Evolutionary conservation across 2,113 vertebrate species (phyloP).

Genomic region (Hoplias malabaricus): DNA sequence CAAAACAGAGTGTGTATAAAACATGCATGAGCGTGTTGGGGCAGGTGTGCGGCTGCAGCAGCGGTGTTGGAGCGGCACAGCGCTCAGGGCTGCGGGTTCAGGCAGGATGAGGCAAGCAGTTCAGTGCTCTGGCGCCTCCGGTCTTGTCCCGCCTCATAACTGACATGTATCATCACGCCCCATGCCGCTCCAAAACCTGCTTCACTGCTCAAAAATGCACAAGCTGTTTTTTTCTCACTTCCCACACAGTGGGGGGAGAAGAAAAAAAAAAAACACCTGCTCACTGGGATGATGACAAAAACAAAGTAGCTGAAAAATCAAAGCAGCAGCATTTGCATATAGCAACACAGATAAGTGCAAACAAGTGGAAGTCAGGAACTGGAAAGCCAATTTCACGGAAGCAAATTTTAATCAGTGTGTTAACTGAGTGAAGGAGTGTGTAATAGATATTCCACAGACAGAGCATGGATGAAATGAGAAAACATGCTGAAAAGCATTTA

Average conservation of each 20-base stretch:
- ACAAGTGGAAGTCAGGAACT: not conserved
- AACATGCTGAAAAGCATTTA: not conserved
- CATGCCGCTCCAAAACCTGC: slow-evolving; percentile 76
- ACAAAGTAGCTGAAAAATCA: slow-evolving; percentile 2
- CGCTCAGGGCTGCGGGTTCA: slow-evolving; percentile 91
- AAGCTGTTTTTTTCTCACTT: slow-evolving; percentile 42
- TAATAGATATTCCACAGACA: not conserved
- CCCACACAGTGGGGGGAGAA: slow-evolving; percentile 27
- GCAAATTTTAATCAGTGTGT: not conserved
- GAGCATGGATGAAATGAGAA: not conserved
- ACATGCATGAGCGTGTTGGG: slow-evolving; percentile 70
- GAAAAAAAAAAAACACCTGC: slow-evolving; percentile 44
- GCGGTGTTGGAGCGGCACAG: slow-evolving; percentile 84
- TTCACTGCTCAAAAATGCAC: slow-evolving; percentile 77
- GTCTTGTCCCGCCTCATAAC: slow-evolving; percentile 96
- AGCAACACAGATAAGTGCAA: not conserved
- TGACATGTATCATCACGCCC: slow-evolving; percentile 93
- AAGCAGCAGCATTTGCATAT: not conserved
- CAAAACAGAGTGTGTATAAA: not conserved
- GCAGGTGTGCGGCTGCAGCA: slow-evolving; percentile 85
- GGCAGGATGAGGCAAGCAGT: slow-evolving; percentile 83
- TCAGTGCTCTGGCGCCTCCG: slow-evolving; percentile 91
- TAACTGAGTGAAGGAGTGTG: not conserved
- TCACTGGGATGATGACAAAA: slow-evolving; percentile 5
- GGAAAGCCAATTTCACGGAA: not conserved